Conservation (phyloP, 2,797 vertebrate species). For the Silurus aristotelis region DNA sequence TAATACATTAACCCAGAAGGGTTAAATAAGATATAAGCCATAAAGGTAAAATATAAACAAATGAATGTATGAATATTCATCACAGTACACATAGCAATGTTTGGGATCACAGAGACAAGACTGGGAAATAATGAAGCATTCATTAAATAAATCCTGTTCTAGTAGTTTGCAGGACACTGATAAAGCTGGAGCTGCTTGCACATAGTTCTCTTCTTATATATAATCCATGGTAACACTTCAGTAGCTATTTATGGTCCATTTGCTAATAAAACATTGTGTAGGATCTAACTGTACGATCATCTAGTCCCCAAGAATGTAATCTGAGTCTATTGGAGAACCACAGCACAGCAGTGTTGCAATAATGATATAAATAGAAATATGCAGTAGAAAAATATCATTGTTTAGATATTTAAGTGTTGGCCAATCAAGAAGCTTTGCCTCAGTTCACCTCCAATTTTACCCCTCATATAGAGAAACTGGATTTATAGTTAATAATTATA, state of each 20-base stretch:
- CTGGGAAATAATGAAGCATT: not conserved
- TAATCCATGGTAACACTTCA: not conserved
- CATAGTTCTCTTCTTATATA: not conserved
- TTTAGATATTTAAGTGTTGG: slow-evolving; percentile 5
- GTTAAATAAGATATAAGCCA: not conserved
- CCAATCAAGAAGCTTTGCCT: not conserved
- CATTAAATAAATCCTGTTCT: not conserved
- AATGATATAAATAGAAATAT: not conserved
- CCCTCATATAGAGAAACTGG: not conserved
- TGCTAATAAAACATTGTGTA: not conserved
- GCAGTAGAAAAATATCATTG: not conserved
- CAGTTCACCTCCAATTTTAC: not conserved
- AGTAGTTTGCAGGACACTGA: not conserved
- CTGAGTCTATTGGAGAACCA: not conserved
- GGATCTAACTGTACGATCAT: not conserved
- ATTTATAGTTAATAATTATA: not conserved
- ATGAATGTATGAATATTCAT: not conserved
- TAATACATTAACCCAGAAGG: not conserved
- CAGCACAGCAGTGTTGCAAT: not conserved
- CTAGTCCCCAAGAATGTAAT: not conserved
- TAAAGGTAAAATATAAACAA: not conserved
- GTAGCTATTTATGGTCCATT: not conserved
- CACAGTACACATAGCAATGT: not conserved
- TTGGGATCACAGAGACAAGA: not conserved
- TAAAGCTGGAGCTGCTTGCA: not conserved